A percentile compares a stretch with the other conserved stretches of the same genome.
Conservation (phyloP, 2,113 vertebrate genomes). For the Regulus satrapa region DNA sequence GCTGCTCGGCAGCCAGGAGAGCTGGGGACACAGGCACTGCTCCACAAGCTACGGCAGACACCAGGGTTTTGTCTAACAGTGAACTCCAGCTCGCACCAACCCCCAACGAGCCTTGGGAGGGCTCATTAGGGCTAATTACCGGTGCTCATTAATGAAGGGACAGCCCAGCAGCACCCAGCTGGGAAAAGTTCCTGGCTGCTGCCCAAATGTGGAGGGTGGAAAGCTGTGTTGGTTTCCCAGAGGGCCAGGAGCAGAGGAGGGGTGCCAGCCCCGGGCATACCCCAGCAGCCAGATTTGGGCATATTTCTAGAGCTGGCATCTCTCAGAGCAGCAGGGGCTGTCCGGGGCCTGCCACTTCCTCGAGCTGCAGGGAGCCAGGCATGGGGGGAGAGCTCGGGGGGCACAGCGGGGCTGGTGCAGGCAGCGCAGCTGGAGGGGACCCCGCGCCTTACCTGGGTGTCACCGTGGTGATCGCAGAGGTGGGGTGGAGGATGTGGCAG, state of each 20-base stretch:
- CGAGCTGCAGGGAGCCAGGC: not conserved
- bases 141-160: not conserved
- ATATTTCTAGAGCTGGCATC: slow-evolving; percentile 9
- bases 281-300: not conserved
- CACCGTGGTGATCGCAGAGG: slow-evolving; percentile 70
- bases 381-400: accelerated
- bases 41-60: not conserved
- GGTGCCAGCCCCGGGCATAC: not conserved
- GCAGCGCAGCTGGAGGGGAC: not conserved
- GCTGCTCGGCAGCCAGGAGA: not conserved
- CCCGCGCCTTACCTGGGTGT: slow-evolving; percentile 76
- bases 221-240: accelerated
- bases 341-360: slow-evolving; percentile 27
- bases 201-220: not conserved
- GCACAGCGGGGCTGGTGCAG: not conserved
- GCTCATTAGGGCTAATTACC: not conserved
- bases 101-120: not conserved
- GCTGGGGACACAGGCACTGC: accelerated
- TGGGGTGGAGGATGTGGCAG: slow-evolving; percentile 79
- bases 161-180: not conserved
- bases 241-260: not conserved
- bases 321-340: slow-evolving; percentile 31
- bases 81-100: not conserved
- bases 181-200: not conserved
- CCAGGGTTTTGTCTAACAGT: not conserved